Base-by-base conservation (phyloP, 2,113 vertebrate species). In the Tinamus guttatus region DNA sequence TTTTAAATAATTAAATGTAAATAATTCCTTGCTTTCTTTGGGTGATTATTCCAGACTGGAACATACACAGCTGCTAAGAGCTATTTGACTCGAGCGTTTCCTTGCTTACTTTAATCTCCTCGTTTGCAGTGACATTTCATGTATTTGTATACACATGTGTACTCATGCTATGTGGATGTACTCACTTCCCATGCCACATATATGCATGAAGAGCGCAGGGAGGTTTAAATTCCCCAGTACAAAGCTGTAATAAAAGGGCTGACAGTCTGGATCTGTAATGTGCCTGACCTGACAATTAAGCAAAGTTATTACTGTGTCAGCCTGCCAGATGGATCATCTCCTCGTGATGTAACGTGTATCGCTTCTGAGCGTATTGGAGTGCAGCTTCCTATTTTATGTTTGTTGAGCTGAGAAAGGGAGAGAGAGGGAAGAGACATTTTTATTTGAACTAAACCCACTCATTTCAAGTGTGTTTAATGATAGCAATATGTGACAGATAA, bases 201-300 rank as follows among this genome's bases (percentile, higher is more conserved):
- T 62, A 3, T 65, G 32, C 36, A 8, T 43, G 16, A 3, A 2
- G 79, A 64, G 85, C 77, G 64, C 2, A 41, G 91, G 82, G 87
- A 60, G 74, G 62, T 4, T 96, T 95, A 93, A 93, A 85, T 94
- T 92, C 80, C 71, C 63, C 16, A 6, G 19, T 90, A 94, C 92
- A 95, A 96, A 97, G 80, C 90, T 92, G 59, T 79, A 87, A 20
- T 28, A 69, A 93, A 96, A 95, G 75, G 92, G 90, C 94, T 97
- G 98, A 97, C 97, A 97, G 95, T 47, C 93, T 94, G 89, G 69
- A 93, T 97, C 93, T 97, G 83, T 97, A 94, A 94, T 97, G 90
- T 90, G 97, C 96, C 96, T 98, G 97, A 98, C 98, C 98, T 97
- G 96, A 98, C 97, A 97, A 97, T 97, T 98, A 97, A 89, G 93